Conservation (phyloP, 2,888 invertebrate species). For the Plebejus anna region DNA sequence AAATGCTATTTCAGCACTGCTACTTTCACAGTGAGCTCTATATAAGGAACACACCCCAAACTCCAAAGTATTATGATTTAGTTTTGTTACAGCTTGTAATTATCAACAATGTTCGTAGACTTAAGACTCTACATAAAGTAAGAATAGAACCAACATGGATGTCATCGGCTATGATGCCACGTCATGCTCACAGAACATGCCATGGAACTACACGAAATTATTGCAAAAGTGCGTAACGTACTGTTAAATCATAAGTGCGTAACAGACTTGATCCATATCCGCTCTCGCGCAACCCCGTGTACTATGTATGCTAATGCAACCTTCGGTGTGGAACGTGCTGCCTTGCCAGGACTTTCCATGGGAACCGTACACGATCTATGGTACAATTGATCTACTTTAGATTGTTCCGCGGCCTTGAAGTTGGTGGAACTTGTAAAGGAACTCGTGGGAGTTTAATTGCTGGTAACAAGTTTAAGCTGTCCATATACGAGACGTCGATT, state of each 20-base stretch:
- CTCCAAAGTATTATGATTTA: too few species aligned
- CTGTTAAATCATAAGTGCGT: background rate
- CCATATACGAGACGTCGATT: too few species aligned
- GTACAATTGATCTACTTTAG: background rate
- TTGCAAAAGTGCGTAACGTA: background rate
- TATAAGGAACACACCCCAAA: too few species aligned
- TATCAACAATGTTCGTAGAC: too few species aligned
- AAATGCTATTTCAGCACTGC: too few species aligned
- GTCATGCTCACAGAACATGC: background rate
- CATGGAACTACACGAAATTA: background rate
- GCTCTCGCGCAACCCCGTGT: background rate
- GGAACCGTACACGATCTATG: background rate
- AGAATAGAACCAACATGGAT: too few species aligned
- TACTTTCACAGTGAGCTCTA: too few species aligned
- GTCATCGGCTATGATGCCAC: too few species aligned
- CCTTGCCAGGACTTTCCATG: slow-evolving; percentile 7
- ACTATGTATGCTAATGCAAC: background rate
- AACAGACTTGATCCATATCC: slow-evolving; percentile 4
- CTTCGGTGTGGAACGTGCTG: slow-evolving; percentile 1
- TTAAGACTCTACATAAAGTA: too few species aligned
- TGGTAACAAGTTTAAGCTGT: background rate
- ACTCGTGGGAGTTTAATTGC: background rate
- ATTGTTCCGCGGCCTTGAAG: slow-evolving; percentile 1
- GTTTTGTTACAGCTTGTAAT: too few species aligned
- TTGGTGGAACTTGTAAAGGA: background rate